Percentiles rank a stretch among this genome's conserved stretches.
These are phyloP conservation scores for Parthenolecanium corni DNA, from an alignment of 2,888 invertebrate genomes.

Conservation along the genomic window DNA sequence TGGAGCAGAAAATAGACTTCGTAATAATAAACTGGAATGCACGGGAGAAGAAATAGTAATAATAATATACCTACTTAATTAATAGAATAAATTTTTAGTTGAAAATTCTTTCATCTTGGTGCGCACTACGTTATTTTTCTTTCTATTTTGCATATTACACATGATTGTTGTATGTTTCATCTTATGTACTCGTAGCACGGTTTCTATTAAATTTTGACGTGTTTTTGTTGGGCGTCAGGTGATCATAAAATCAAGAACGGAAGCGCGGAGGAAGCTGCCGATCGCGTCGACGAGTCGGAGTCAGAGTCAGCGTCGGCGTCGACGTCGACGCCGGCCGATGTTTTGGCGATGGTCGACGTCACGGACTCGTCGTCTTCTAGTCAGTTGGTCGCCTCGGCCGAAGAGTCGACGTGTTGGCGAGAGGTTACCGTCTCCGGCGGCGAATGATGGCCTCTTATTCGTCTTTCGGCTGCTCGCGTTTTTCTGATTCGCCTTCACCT, in stretches of 20 bases:
- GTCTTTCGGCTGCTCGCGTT: too few relatives aligned
- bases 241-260: slow-evolving; percentile 23
- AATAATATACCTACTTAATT: too few relatives aligned
- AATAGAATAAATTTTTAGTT: too few relatives aligned
- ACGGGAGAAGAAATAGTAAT: too few relatives aligned
- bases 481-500: too few relatives aligned
- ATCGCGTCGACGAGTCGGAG: not conserved
- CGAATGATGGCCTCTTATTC: slow-evolving; percentile 3
- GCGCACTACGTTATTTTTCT: too few relatives aligned
- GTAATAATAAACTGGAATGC: too few relatives aligned
- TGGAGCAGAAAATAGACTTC: too few relatives aligned
- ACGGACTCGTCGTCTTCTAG: slow-evolving; percentile 16
- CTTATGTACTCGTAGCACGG: not conserved
- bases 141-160: not conserved
- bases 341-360: not conserved
- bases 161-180: not conserved
- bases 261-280: not conserved
- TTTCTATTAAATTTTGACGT: not conserved
- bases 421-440: slow-evolving; percentile 27
- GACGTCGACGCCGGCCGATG: not conserved
- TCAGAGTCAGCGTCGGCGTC: not conserved
- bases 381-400: slow-evolving; percentile 14
- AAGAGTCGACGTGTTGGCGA: slow-evolving; percentile 15
- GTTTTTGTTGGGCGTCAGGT: not conserved
- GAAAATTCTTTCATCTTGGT: too few relatives aligned